Conservation (phyloP, 37 sponge, comb jelly and placozoan species). For the Agelas oroides region DNA sequence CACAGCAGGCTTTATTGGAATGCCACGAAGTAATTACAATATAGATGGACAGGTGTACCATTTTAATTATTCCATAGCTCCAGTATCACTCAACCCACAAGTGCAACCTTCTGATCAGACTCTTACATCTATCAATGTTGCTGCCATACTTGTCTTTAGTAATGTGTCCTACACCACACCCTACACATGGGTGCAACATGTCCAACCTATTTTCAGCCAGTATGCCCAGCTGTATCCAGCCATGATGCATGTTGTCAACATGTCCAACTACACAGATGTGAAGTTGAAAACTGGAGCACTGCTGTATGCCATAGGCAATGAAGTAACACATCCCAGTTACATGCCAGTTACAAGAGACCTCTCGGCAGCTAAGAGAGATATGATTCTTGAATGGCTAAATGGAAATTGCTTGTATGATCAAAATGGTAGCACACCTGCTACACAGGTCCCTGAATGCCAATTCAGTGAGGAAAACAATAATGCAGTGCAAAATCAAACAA, state of each 20-base stretch:
- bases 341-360: slow-evolving; percentile 78
- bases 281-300: neutral
- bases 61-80: slow-evolving; percentile 32
- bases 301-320: slow-evolving; percentile 14
- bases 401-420: slow-evolving; percentile 12
- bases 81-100: neutral
- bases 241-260: slow-evolving; percentile 46
- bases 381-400: slow-evolving; percentile 42
- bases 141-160: neutral
- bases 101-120: neutral
- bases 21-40: neutral
- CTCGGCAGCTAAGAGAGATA: neutral
- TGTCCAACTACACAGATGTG: slow-evolving; percentile 49
- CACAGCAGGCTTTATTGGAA: neutral
- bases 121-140: no score
- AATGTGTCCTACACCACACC: neutral
- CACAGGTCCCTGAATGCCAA: neutral
- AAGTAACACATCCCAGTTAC: slow-evolving; percentile 47
- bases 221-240: slow-evolving; percentile 32
- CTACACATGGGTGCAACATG: slow-evolving; percentile 49
- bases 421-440: neutral
- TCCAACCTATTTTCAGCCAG: slow-evolving; percentile 50
- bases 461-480: no score
- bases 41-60: slow-evolving; percentile 64
- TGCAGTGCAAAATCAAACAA: neutral